Conservation (phyloP, 2,888 invertebrate genomes). For the Drosophila borborema region DNA sequence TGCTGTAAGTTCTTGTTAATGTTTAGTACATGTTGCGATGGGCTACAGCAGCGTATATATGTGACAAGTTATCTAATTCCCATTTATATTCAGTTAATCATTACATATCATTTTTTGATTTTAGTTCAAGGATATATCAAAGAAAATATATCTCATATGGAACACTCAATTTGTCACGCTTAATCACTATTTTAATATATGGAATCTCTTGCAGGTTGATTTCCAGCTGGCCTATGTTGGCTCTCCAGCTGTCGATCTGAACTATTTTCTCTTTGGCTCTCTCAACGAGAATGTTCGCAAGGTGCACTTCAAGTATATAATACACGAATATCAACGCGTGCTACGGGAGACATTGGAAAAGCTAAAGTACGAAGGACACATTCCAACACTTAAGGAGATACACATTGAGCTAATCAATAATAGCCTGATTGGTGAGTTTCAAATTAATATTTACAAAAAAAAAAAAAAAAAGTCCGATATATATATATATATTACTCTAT, state of each 20-base stretch:
- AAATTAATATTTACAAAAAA: neutral
- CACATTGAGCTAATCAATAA: conserved; percentile 83
- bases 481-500: too few relatives aligned
- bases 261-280: conserved; percentile 83
- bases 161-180: too few relatives aligned
- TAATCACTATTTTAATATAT: neutral
- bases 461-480: too few relatives aligned
- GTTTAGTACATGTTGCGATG: neutral
- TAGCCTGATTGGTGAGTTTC: conserved; percentile 80
- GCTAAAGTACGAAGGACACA: conserved; percentile 77
- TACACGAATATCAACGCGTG: conserved; percentile 82
- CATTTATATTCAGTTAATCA: neutral
- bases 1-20: conserved; percentile 66
- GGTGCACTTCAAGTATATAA: conserved; percentile 82
- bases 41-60: neutral
- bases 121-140: too few relatives aligned
- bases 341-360: conserved; percentile 80
- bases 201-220: conserved; percentile 74
- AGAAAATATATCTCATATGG: too few relatives aligned
- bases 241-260: conserved; percentile 84
- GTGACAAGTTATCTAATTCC: too few relatives aligned
- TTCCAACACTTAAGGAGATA: conserved; percentile 83
- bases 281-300: conserved; percentile 84
- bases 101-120: neutral
- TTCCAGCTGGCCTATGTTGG: conserved; percentile 84